Base-by-base conservation (phyloP, 2,888 invertebrate species). In the Chironomus riparius region DNA sequence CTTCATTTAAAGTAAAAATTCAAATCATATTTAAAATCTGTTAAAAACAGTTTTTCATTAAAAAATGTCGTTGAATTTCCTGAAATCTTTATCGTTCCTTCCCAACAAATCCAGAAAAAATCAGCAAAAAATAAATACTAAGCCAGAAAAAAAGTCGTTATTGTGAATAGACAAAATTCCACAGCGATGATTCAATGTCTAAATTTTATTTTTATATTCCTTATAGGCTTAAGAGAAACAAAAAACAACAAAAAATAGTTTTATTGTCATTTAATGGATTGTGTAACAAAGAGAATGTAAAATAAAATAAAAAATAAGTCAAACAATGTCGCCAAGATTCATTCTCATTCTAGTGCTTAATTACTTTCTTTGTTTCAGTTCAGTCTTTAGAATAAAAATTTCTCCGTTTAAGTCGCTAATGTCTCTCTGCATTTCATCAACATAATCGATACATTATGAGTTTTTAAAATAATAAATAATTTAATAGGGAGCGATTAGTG, bases 181-280 rank as follows among this genome's bases (percentile, higher is more conserved):
- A 62, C 13, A 22, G 47, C 21, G 62, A 38, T 72, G 72, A 72
- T 61, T 72, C 72, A 72, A 21, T 56, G 50, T 70, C 70, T 56
- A 65, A 10, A 13, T 21, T 62, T 4, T 24, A 3, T 13, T 24
- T 65, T 38, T 38, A 38, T 38, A 38, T 38, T 72, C 50, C 15
- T 38, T 62, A 6, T 15, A 62, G 28, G 13, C 24, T 47, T 21
- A 38, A 38, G 38, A 38, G 10, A 38, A 38, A 38, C 6, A 38
- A 7, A 38, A 7, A 7, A 38, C 38, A 38, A 28, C 28, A 38
- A 38, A 38, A 38, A 38, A 38, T 38, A 38, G 38, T 72, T 72
- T 72, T 62, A 62, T 62, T 72, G 72, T 72, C 72, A 61, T 62
- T 72, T 62, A 61, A 72, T 72, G 62, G 61, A 72, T 72, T 72